Base-by-base conservation (phyloP, 1,140 invertebrate species). In the Heliconius melpomene region DNA sequence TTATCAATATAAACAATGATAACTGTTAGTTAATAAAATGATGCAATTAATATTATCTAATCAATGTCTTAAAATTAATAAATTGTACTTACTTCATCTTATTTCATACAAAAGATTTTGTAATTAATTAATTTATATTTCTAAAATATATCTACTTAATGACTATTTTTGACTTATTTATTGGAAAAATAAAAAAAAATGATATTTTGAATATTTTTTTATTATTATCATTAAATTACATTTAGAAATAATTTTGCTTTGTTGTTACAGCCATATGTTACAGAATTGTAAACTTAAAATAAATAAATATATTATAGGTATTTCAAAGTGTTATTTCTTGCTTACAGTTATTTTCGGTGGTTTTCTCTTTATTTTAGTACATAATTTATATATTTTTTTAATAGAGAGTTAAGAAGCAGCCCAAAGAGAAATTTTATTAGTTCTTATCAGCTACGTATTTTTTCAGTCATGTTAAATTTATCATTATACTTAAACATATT, bases 221-320 rank as follows among this genome's bases (percentile, higher is more conserved):
- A 66, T 29, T 66, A 66, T 29, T 66, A 66, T 29, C 11, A 29
- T 13, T 66, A 66, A 54, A 23, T 60, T 23, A 60, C 54, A 60
- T 60, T 57, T 60, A 23, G 20, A 8, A 60, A 60, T 60, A 52
- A 52, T 52, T 66, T 66, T 66, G 60, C 60, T 66, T 66, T 66
- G 26, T 66, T 66, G 26, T 66, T 66, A 66, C 60, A 66, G 60
- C 60, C 60, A 66, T 66, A 66, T 26, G 60, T 66, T 66, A 66
- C 50, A 26, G 26, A 66, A 66, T 66, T 66, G 26, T 29, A 66
- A 60, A 66, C 60, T 29, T 66, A 66, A 66, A 66, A 26, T 66
- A 66, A 66, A 66, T 66, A 26, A 66, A 13, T 66, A 66, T 23
- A 66, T 66, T 66, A 66, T 26, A 16, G 7, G n/a, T 66, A 66